Evolutionary conservation across 1,140 invertebrate genomes (phyloP), one percentile per base, ranked within the genome.

Genomic region (Drepana arcuata): DNA sequence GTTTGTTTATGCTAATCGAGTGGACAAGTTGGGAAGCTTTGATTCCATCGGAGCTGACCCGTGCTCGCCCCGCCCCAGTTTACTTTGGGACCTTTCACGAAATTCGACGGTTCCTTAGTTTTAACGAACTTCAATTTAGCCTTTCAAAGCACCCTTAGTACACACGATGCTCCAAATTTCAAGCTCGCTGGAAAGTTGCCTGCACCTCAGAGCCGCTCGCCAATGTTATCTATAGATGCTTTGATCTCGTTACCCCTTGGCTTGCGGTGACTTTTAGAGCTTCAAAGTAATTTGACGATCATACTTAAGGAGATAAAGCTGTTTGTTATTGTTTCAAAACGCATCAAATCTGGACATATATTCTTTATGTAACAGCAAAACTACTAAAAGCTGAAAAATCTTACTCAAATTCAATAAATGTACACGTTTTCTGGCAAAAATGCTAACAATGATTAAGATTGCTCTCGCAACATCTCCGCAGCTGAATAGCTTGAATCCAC

Each of bases 1-100:
- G 74, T 77, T 79, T 74, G 74, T 68, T 67, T 79, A 79, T 79
- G 74, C 55, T 64, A 79, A 79, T 79, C 49, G 58, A 73, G 67
- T 67, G 64, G 70, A 68, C 65, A 71, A 74, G 63, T 72, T 70
- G 55, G 47, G 46, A 58, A 48, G 59, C 74, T 77, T 79, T 79
- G 70, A 79, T 75, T 75, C 47, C 24, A 49, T 38, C 34, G 31
- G 43, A 48, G 37, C 39, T 37, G 41, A 36, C 45, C 43, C 39
- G 31, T 36, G 48, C 40, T 28, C 34, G 41, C 36, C 60, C 50
- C 59, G 57, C 62, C 61, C 44, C 34, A 27, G 58, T 72, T 79
- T 71, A 69, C 69, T 73, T 65, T 70, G 43, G 48, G 41, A 52
- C 49, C 58, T 67, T 60, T 63, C 43, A 51, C 50, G 47, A 71